Percentiles rank a stretch among this genome's conserved stretches.
phyloP scores from a whole-genome alignment of 2,797 vertebrate species.

The Petrocephalus schoutedeni region DNA sequence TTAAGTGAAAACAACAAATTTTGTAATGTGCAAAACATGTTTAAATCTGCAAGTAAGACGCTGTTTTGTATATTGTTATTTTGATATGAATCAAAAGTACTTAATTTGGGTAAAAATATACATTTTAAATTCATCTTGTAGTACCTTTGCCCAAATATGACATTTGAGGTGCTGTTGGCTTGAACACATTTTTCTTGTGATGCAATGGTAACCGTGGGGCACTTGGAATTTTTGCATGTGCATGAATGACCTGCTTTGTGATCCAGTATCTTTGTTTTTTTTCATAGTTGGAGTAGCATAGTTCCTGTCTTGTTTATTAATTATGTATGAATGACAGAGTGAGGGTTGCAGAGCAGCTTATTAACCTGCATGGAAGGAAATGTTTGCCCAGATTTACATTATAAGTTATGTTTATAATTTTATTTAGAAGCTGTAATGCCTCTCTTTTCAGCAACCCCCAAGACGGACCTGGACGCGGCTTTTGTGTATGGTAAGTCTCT shows the following conservation, averaged over 20 bases:
- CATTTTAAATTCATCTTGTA: neutral
- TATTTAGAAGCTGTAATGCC: neutral
- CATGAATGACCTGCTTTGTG: constrained; percentile 7
- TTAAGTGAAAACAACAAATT: neutral
- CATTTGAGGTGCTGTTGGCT: neutral
- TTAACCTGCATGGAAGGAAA: neutral
- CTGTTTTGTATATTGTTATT: neutral
- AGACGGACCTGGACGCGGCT: constrained; percentile 54
- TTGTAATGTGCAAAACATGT: neutral
- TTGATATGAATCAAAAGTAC: neutral
- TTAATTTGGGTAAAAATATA: neutral
- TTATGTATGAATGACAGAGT: neutral
- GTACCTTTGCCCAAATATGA: neutral
- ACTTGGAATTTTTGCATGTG: neutral
- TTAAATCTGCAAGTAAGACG: neutral
- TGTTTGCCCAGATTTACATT: neutral
- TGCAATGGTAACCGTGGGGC: neutral
- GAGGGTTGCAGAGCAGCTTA: neutral
- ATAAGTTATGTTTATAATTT: neutral
- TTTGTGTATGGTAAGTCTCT: constrained; percentile 62
- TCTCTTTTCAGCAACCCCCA: constrained; percentile 36
- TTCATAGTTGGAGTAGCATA: neutral
- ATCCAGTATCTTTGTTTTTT: neutral
- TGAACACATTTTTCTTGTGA: neutral
- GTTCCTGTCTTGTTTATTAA: neutral